Conservation (phyloP, 2,113 vertebrate genomes). For the Lethenteron reissneri region DNA sequence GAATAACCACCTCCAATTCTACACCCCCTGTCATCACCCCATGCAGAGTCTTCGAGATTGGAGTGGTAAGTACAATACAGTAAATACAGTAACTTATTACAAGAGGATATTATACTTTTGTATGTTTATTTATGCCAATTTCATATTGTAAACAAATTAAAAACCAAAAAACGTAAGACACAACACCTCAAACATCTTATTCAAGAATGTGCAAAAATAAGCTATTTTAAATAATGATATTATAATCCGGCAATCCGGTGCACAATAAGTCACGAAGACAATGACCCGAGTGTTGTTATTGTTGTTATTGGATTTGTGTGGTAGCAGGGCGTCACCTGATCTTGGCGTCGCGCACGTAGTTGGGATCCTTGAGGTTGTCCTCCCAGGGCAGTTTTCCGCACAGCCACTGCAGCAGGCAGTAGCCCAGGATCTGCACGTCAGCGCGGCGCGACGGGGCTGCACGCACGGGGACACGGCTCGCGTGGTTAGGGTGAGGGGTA, state of each 20-base stretch:
- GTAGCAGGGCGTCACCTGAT: slow-evolving; percentile 31
- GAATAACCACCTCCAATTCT: too few species aligned
- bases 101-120: too few species aligned
- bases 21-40: too few species aligned
- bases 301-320: not conserved
- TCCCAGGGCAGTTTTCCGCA: slow-evolving; percentile 75
- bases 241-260: not conserved
- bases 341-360: slow-evolving; percentile 62
- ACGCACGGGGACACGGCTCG: slow-evolving; percentile 5
- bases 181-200: not conserved
- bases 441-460: slow-evolving; percentile 53
- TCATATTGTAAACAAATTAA: too few species aligned
- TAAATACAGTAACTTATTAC: too few species aligned
- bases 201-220: not conserved
- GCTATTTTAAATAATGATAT: not conserved
- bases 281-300: not conserved
- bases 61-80: too few species aligned
- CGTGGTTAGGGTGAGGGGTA: not conserved
- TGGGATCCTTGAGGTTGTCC: slow-evolving; percentile 54
- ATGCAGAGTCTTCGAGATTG: too few species aligned
- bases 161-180: not conserved
- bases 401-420: slow-evolving; percentile 91
- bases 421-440: slow-evolving; percentile 68
- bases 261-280: not conserved
- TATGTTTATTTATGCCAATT: too few species aligned